Conservation (phyloP, 1,140 invertebrate species). For the Conus betulinus region DNA sequence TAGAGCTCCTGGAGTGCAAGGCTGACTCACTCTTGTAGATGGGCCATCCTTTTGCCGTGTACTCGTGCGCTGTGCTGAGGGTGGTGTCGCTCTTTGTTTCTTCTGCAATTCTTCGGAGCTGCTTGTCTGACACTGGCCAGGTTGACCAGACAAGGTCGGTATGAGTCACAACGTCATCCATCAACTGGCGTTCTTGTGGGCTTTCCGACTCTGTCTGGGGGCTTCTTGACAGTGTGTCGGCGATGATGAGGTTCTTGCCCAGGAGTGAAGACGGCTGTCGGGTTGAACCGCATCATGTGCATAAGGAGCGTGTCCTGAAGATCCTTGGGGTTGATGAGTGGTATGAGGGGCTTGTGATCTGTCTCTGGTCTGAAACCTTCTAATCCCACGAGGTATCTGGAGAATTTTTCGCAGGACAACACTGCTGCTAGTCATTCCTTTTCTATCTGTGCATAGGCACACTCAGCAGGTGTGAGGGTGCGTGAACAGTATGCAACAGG, state of each 20-base stretch:
- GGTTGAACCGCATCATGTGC: constrained; percentile 2
- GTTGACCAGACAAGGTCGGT: not conserved
- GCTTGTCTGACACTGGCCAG: not conserved
- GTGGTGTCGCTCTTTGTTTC: not conserved
- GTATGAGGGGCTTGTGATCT: not conserved
- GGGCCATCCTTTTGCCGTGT: not conserved
- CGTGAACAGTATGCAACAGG: not conserved
- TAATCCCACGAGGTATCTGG: not conserved
- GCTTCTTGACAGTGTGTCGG: not conserved
- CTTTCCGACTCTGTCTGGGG: not conserved
- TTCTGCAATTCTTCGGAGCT: not conserved
- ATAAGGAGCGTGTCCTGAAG: constrained; percentile 13
- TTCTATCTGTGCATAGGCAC: not conserved
- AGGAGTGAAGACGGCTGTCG: not conserved
- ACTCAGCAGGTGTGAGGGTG: not conserved
- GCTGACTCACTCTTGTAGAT: not conserved
- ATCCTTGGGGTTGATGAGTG: not conserved
- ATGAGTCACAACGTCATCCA: not conserved
- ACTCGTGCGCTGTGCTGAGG: not conserved
- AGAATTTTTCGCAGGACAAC: not conserved
- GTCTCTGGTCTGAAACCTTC: not conserved
- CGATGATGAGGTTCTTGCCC: not conserved
- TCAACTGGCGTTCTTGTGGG: not conserved
- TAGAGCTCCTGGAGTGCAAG: not conserved
- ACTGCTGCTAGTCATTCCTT: not conserved